These are phyloP conservation scores for Turritopsis dohrnii DNA, from an alignment of 30 jellyfish, hydroid and myxozoan genomes.

Conservation along the genomic window DNA sequence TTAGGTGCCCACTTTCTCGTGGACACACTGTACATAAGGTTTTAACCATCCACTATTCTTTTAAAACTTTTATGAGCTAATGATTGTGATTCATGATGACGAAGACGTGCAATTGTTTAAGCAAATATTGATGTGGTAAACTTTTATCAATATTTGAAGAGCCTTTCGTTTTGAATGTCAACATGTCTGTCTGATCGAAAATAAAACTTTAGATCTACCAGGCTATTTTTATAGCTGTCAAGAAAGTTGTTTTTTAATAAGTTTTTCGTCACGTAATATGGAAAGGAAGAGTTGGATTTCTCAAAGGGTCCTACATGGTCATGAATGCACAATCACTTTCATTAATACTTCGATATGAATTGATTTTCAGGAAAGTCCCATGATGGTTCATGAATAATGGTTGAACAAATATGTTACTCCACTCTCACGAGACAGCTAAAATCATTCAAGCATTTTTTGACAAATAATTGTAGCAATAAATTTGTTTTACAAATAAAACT, in stretches of 20 bases:
- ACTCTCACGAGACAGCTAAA: background rate
- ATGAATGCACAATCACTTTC: background rate
- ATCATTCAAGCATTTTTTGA: background rate
- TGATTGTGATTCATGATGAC: background rate
- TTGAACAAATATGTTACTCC: background rate
- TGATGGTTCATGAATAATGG: background rate
- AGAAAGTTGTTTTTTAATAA: background rate
- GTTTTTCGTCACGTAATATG: background rate
- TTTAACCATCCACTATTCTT: too few relatives aligned
- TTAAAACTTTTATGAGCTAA: too few relatives aligned
- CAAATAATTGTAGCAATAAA: background rate
- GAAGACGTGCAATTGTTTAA: background rate
- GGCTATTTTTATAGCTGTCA: background rate
- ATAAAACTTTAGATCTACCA: background rate
- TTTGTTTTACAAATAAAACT: too few relatives aligned
- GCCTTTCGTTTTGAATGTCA: background rate
- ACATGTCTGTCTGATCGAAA: background rate
- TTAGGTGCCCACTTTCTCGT: too few relatives aligned
- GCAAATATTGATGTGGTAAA: background rate
- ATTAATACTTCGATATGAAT: too few relatives aligned
- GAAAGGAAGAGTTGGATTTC: background rate
- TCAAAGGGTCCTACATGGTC: background rate
- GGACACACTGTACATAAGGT: background rate
- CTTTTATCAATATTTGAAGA: background rate
- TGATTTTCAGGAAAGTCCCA: background rate